Conservation (phyloP, 2,888 invertebrate genomes). For the Dugesia japonica region DNA sequence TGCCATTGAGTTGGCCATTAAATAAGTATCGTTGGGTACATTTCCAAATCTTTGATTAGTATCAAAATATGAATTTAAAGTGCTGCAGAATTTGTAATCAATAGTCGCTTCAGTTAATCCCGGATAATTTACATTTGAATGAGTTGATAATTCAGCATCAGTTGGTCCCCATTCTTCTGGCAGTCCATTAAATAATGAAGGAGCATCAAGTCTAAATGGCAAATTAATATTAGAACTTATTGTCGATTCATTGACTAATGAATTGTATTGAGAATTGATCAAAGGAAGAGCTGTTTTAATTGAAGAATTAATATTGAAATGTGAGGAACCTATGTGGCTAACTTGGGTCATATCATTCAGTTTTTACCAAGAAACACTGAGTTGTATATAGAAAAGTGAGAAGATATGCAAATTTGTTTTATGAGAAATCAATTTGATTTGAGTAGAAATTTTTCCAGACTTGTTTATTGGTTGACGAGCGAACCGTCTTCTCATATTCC, state of each 20-base stretch:
- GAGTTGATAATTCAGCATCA: neutral
- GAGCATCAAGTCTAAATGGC: neutral
- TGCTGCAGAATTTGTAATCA: conserved; percentile 8
- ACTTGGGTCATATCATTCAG: conserved; percentile 13
- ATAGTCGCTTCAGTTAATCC: neutral
- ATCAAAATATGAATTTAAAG: neutral
- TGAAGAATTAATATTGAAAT: conserved; percentile 11
- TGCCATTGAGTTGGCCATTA: neutral
- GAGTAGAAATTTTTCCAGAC: neutral
- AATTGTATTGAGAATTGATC: conserved; percentile 7
- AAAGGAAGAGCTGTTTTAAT: neutral
- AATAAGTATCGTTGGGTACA: neutral
- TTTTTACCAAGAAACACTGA: neutral
- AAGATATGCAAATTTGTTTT: conserved; percentile 11
- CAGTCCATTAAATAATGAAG: neutral
- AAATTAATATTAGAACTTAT: neutral
- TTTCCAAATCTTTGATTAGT: conserved; percentile 6
- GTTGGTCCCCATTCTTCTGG: conserved; percentile 4
- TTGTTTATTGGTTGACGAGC: neutral
- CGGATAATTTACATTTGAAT: neutral
- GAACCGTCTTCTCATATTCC: neutral
- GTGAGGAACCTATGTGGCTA: neutral
- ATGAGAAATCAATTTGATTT: conserved; percentile 11
- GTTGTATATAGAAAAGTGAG: conserved; percentile 1
- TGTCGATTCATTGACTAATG: neutral